phyloP scores from a whole-genome alignment of 1,140 invertebrate species.

The Magallana angulata region DNA sequence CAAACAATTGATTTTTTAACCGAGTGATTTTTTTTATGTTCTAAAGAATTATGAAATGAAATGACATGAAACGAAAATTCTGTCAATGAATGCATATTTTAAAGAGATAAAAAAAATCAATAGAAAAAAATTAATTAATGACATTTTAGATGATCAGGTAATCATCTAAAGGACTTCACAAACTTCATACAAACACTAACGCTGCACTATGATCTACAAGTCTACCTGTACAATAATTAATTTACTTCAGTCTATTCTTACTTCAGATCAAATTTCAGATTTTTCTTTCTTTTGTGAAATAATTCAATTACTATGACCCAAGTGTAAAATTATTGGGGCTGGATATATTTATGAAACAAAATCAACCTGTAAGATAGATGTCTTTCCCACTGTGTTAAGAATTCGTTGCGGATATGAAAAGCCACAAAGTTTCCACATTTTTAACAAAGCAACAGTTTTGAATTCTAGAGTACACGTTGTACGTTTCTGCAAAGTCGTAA shows the following conservation, averaged over 20 bases:
- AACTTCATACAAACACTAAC: background rate
- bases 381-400: too few relatives aligned
- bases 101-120: background rate
- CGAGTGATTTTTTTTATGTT: background rate
- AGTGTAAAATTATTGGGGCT: too few relatives aligned
- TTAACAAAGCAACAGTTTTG: too few relatives aligned
- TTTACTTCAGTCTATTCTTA: background rate
- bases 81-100: background rate
- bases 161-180: background rate
- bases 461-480: too few relatives aligned
- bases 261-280: background rate
- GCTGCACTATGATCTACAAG: background rate
- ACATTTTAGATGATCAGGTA: background rate
- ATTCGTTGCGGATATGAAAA: too few relatives aligned
- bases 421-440: too few relatives aligned
- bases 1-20: background rate
- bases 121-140: background rate
- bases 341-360: too few relatives aligned
- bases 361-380: too few relatives aligned
- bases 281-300: background rate
- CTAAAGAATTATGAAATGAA: background rate
- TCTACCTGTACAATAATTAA: too few relatives aligned
- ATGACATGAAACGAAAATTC: background rate
- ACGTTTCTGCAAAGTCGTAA: too few relatives aligned
- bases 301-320: background rate